Base-by-base conservation (phyloP, 2,888 invertebrate genomes). In the Parapristionchus giblindavisi region DNA sequence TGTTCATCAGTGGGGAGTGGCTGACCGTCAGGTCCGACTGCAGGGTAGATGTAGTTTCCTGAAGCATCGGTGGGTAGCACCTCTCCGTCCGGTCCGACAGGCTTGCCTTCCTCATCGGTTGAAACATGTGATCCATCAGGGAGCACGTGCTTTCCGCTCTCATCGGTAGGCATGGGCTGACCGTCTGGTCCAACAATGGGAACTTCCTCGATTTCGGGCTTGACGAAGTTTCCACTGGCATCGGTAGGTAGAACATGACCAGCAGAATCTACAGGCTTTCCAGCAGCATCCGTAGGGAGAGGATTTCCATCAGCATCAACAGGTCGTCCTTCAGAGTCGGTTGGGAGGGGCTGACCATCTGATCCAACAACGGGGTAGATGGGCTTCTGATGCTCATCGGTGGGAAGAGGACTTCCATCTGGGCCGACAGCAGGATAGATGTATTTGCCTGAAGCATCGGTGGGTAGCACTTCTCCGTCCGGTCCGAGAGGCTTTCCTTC, bases 381-480 rank as follows among this genome's bases (percentile, higher is more conserved):
- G 43, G 17, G 60, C 72, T 38, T 38, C 43, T 6, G 58, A 38
- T 2, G 52, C 5, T 17, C 58, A 17, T 83, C 79, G 29, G 79
- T 81, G 27, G 78, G 77, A 17, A 80, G 65, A 36, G 75, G 60
- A 1, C 40, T 21, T 0, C 78, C 76, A 52, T 79, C 81, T 24
- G 77, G 77, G 21, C 75, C 77, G 17, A 77, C 43, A 36, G 80
- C 77, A 36, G 77, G 76, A 70, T 73, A n/a, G 56, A 54, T 24
- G 24, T 54, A 54, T 17, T 14, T n/a, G 32, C 84, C 83, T 34
- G 61, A 70, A 24, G 72, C 52, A 61, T 84, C 82, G 17, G 80
- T 83, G n/a, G 80, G 77, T 27, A 85, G 52, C 21, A 77, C 72
- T 3, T 74, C 56, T 29, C 81, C 82, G 68, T 80, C 80, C 3